A percentile compares a stretch with the other conserved stretches of the same genome.
Conservation (phyloP, 2,113 vertebrate genomes). For the Monopterus albus region DNA sequence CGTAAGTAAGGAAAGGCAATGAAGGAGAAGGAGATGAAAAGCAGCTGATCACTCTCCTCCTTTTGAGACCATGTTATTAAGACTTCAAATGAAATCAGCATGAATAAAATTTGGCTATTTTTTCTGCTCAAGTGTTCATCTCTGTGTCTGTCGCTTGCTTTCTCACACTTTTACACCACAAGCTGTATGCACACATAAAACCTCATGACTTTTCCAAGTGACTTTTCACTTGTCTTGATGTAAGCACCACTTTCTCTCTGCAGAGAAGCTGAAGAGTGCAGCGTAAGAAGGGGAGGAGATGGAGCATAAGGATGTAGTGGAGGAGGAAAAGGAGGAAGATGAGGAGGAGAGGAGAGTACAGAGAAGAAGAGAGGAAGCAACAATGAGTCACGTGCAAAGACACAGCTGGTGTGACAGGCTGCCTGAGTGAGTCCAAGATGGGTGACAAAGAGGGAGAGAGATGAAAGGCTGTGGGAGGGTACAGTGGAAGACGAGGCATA, state of each 20-base stretch:
- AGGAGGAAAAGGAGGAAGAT: neutral
- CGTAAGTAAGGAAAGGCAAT: constrained; percentile 62
- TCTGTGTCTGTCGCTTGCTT: constrained; percentile 22
- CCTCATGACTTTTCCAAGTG: constrained; percentile 34
- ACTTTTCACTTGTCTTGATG: constrained; percentile 40
- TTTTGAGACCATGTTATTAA: constrained; percentile 48
- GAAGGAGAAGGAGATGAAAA: constrained; percentile 49
- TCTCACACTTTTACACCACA: constrained; percentile 15
- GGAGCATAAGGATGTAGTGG: constrained; percentile 10
- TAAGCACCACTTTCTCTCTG: constrained; percentile 46
- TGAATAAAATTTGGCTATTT: constrained; percentile 33
- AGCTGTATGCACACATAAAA: constrained; percentile 8
- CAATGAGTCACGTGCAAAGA: constrained; percentile 57
- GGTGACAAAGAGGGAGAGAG: constrained; percentile 55
- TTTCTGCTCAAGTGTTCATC: constrained; percentile 28
- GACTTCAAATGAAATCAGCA: constrained; percentile 40
- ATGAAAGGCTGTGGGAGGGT: constrained; percentile 64
- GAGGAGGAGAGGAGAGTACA: neutral
- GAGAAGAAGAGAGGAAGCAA: constrained; percentile 34
- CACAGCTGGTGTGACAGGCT: constrained; percentile 71
- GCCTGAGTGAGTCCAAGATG: constrained; percentile 59
- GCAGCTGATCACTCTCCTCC: constrained; percentile 45
- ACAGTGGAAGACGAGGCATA: constrained; percentile 39
- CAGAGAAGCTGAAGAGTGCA: constrained; percentile 17
- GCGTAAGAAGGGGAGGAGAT: constrained; percentile 21